phyloP scores from a whole-genome alignment of 2,888 invertebrate genomes.

The Calephelis perditalis region DNA sequence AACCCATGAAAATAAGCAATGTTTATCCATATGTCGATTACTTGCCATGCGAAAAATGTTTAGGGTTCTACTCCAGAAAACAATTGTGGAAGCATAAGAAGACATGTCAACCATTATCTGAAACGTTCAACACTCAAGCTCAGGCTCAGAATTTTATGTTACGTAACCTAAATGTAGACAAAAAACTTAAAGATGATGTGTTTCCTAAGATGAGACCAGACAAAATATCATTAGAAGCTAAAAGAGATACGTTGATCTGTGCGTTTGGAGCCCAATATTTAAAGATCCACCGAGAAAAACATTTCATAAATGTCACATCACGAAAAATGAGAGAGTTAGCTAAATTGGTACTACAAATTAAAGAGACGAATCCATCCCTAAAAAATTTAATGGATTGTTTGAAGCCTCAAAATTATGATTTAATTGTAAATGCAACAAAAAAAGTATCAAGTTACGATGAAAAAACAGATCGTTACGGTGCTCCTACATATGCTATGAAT shows the following conservation, averaged over 20 bases:
- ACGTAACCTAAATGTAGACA: not conserved
- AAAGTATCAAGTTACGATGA: slow-evolving; percentile 15
- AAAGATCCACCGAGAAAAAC: slow-evolving; percentile 11
- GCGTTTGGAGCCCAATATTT: slow-evolving; percentile 22
- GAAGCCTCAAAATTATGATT: slow-evolving; percentile 17
- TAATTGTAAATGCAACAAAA: slow-evolving; percentile 13
- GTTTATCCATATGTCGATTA: not conserved
- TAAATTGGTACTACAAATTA: not conserved
- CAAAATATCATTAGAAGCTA: not conserved
- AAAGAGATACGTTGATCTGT: slow-evolving; percentile 12
- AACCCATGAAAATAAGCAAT: slow-evolving; percentile 13
- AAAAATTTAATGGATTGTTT: not conserved
- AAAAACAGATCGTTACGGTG: slow-evolving; percentile 12
- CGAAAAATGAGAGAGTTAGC: slow-evolving; percentile 16
- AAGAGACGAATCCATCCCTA: not conserved
- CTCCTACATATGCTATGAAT: slow-evolving; percentile 20
- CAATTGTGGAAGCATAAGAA: not conserved
- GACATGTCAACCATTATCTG: not conserved
- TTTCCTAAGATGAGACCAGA: not conserved
- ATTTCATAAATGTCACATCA: slow-evolving; percentile 14
- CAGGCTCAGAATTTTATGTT: not conserved
- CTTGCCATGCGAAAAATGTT: not conserved
- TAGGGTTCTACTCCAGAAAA: not conserved
- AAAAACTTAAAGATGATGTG: not conserved
- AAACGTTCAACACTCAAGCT: not conserved